phyloP scores from a whole-genome alignment of 1,140 invertebrate species.

The Antheraea mylitta region DNA sequence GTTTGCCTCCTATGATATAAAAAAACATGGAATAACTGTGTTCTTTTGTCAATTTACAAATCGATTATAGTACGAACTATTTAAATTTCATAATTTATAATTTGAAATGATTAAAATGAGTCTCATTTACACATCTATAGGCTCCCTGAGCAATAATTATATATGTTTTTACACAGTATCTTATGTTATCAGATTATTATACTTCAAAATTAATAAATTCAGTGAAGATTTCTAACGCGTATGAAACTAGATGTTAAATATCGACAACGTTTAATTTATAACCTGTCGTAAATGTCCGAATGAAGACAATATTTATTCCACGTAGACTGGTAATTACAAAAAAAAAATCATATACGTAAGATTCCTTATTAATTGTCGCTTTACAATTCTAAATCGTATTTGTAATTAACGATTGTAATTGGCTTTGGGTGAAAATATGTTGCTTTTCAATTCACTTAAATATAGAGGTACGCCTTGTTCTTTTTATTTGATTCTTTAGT shows the following conservation, averaged over 20 bases:
- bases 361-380: not conserved
- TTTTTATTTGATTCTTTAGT: not conserved
- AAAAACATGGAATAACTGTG: too few species aligned
- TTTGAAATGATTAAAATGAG: too few species aligned
- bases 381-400: not conserved
- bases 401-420: not conserved
- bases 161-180: too few species aligned
- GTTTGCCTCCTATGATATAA: too few species aligned
- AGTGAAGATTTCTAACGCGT: not conserved
- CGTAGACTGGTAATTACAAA: not conserved
- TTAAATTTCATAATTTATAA: too few species aligned
- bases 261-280: not conserved
- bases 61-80: too few species aligned
- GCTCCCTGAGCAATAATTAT: too few species aligned
- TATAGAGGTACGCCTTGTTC: not conserved
- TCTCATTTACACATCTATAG: too few species aligned
- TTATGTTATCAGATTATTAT: too few species aligned
- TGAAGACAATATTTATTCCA: not conserved
- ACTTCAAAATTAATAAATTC: too few species aligned
- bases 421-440: not conserved
- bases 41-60: too few species aligned
- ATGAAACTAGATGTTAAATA: not conserved
- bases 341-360: not conserved
- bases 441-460: slow-evolving; percentile 1
- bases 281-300: not conserved